Base-by-base conservation (phyloP, 2,888 invertebrate species). In the Polyommatus icarus region DNA sequence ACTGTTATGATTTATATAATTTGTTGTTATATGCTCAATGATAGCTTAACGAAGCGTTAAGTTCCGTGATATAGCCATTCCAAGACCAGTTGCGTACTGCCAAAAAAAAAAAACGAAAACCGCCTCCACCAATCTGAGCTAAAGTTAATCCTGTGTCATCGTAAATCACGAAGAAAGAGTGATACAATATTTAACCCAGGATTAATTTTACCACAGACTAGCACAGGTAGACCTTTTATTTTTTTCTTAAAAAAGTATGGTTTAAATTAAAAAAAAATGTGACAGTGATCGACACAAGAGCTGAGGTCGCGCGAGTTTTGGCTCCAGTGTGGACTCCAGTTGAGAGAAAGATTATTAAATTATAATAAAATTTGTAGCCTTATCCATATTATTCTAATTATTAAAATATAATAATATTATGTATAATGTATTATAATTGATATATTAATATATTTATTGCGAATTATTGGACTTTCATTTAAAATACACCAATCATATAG, bases 381-480 rank as follows among this genome's bases (percentile, higher is more conserved):
- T 92, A 92, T 88, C 88, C 89, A 85, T 90, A 89, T 86, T 90
- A 88, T 88, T 88, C 90, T 90, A 87, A 89, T 88, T 89, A 90
- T 87, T 84, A 84, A 84, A 83, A 84, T 88, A 86, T 67, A 29
- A 86, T 67, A 29, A 29, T 87, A 89, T 86, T 86, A 88, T 85
- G 78, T 84, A 89, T 88, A 87, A 88, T 85, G 79, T 84, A 89
- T 88, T 87, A 90, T 88, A 90, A 92, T 90, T 92, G 87, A 91
- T 88, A 91, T 89, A 86, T 90, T 91, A 90, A 89, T 91, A 91
- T 91, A 92, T 92, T 92, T 92, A 93, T 90, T 92, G 91, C 88
- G 85, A 87, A 84, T 84, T 78, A 80, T 50, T 78, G 75, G 77
- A 82, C 80, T 83, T 84, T 84, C 78, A 81, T 84, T 83, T 79